A percentile compares a stretch with the other conserved stretches of the same genome.
phyloP scores from a whole-genome alignment of 2,113 vertebrate genomes.

The Pholis gunnellus region DNA sequence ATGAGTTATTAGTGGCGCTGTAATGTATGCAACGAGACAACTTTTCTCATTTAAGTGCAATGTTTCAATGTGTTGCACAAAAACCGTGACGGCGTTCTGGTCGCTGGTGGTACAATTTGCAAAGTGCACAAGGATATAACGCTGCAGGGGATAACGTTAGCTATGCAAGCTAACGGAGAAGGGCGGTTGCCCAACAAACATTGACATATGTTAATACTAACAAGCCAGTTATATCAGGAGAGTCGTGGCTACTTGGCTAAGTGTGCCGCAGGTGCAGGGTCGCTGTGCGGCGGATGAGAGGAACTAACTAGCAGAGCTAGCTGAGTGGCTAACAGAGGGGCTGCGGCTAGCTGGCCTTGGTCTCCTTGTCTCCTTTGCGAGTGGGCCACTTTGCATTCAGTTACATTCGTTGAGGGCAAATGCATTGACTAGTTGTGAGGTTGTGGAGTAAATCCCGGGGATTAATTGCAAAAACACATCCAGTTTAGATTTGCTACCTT shows the following conservation, averaged over 20 bases:
- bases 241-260: not conserved
- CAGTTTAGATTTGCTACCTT: conserved; percentile 86
- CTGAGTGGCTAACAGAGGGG: conserved; percentile 63
- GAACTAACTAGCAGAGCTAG: conserved; percentile 59
- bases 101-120: conserved; percentile 46
- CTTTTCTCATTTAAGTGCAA: conserved; percentile 33
- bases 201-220: not conserved
- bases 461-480: conserved; percentile 1
- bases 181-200: conserved; percentile 38
- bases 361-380: conserved; percentile 49
- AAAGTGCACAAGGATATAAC: conserved; percentile 28
- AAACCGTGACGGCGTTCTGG: conserved; percentile 65
- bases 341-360: conserved; percentile 75
- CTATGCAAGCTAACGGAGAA: conserved; percentile 27
- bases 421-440: not conserved
- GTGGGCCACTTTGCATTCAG: conserved; percentile 43
- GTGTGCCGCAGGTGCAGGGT: conserved; percentile 73
- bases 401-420: conserved; percentile 20
- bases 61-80: conserved; percentile 26
- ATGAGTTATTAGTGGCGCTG: not conserved
- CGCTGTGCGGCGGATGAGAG: conserved; percentile 51
- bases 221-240: not conserved
- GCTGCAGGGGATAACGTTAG: conserved; percentile 24
- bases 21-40: conserved; percentile 14
- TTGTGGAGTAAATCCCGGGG: not conserved